Evolutionary conservation across 1,140 invertebrate genomes (phyloP), one percentile per base, ranked within the genome.

Genomic region (Cydia pomonella): DNA sequence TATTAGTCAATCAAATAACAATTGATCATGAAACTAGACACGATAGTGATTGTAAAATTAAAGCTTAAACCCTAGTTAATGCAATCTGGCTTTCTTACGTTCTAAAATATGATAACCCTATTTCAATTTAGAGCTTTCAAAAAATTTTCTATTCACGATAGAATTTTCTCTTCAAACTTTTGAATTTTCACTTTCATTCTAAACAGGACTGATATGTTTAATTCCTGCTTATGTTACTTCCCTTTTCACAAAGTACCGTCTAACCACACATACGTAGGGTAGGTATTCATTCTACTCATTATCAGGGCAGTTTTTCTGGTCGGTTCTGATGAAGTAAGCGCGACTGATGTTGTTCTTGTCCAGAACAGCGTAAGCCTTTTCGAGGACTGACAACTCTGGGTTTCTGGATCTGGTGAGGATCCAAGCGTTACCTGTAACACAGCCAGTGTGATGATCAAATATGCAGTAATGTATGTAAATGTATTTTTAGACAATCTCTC

Each of bases 351-450:
- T 89, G 80, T 95, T 95, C 66, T 90, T 94, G 62, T 96, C 95
- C 9, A 95, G 76, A 3, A 93, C 90, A 74, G 88, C 82, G 80
- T 95, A 95, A 0, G 95, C 95, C 74, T 94, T 94, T 76, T 95
- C 93, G 79, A 96, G 85, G 13, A 94, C 92, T 50, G 93, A 81
- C 1, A 94, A 73, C 3, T 94, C 84, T 21, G 95, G 95, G 59
- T 93, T 90, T 21, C 91, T 89, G 63, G 94, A 91, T 84, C 95
- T 93, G 0, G 95, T 95, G 44, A 96, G 86, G 59, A 96, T 95
- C 95, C 95, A 96, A 6, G 94, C 93, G 76, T 95, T 95, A 83
- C 93, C 95, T 96, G 85, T 72, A 94, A 94, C 44, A 59, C n/a
- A n/a, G n/a, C n/a, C n/a, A n/a, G n/a, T n/a, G n/a, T 38, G 33